A percentile compares a stretch with the other conserved stretches of the same genome.
Conservation (phyloP, 2,113 vertebrate species). For the Catharus minimus region DNA sequence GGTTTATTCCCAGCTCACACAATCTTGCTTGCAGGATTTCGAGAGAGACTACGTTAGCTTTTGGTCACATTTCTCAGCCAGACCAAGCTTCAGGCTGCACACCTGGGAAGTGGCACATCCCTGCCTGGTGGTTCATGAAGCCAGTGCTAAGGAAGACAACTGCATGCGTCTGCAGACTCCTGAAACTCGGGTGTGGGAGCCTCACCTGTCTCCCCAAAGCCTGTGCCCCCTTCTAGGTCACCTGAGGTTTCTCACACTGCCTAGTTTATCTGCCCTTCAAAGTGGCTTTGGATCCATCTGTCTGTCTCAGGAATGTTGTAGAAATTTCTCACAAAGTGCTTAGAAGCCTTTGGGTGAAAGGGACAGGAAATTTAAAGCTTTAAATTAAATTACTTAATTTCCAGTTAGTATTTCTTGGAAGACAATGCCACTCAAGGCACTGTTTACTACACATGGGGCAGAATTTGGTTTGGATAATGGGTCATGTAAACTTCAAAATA, state of each 20-base stretch:
- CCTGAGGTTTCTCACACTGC: accelerated
- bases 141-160: not conserved
- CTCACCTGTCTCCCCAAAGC: no score
- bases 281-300: not conserved
- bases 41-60: accelerated
- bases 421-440: not conserved
- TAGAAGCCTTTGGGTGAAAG: not conserved
- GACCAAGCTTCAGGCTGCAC: accelerated
- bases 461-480: not conserved
- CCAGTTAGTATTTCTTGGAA: not conserved
- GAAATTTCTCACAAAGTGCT: not conserved
- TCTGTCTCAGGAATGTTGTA: not conserved
- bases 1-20: not conserved
- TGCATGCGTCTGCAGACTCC: not conserved
- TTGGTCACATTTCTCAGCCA: not conserved
- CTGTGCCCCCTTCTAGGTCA: not conserved
- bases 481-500: not conserved
- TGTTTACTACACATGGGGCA: not conserved
- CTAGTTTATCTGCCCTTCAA: accelerated
- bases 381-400: not conserved
- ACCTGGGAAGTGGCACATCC: accelerated
- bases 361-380: not conserved
- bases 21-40: accelerated
- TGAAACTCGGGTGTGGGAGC: not conserved
- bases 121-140: not conserved